Evolutionary conservation across 2,797 vertebrate species (phyloP), one percentile per base, ranked within the genome.

Genomic region (Ispidina picta): DNA sequence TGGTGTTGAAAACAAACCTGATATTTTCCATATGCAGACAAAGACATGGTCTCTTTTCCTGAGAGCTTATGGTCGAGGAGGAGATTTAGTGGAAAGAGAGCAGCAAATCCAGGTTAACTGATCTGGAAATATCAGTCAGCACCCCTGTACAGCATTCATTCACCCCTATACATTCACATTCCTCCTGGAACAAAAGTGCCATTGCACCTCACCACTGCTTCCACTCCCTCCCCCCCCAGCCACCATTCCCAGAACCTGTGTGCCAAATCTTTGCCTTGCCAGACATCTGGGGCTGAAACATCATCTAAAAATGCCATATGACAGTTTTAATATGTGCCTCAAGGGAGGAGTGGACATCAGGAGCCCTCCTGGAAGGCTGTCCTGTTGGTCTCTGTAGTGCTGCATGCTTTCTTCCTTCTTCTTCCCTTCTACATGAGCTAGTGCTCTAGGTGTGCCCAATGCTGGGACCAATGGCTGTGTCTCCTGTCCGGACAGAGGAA

Each of bases 1-100:
- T 2, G 31, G 74, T 86, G 86, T 77, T 88, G 92, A 96, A 94
- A 95, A 88, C 64, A 93, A 94, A 88, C 15, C 31, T 88, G 86
- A 92, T 92, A 70, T 94, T 93, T 94, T 91, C 92, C 93, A 92
- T 83, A 93, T 85, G 88, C 54, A 89, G 73, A 69, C 1, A 0
- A 93, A 92, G 69, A 79, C 33, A 37, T 11, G 54, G 71, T 12
- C 33, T 66, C 33, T 82, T 91, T 79, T 43, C 33, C 55, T 70
- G 37, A 84, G 56, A 79, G 6, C 12, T 83, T 83, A 82, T 26
- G 35, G 41, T 16, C 51, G 62, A 64, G 62, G 15, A 92, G 44
- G 62, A 70, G 41, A 73, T 46, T 89, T 76, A 84, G 26, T 60
- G 37, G 23, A 75, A 79, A 23, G 12, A 29, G 25, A 73, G 28